Base-by-base conservation (phyloP, 2,113 vertebrate species). In the Scophthalmus maximus region DNA sequence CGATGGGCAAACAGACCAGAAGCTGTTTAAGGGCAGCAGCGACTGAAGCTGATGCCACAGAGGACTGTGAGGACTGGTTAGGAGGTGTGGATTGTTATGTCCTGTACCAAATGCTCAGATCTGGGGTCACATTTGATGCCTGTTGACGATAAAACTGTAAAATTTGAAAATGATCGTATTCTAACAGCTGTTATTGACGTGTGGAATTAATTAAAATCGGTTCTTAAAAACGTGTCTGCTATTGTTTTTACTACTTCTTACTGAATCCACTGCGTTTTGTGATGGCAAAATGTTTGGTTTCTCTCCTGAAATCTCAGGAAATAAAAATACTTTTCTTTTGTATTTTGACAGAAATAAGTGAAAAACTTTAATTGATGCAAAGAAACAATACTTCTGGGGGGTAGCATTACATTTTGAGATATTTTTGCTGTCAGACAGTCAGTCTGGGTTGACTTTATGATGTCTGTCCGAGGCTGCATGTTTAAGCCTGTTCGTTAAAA, bases 161-260 rank as follows among this genome's bases (percentile, higher is more conserved):
- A 89, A 89, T 86, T 82, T 73, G n/a, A 63, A 88, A 91, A 88
- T 85, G 81, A 87, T 88, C 81, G 72, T 91, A 92, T 90, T 91
- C 90, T 91, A 92, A 93, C 88, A 90, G 86, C 83, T 94, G 93
- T 94, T 91, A 92, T 91, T 93, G 92, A 92, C 83, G 91, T 94
- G 92, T 93, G 92, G 84, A 93, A 92, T 92, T 91, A 91, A 94
- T 94, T 93, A 94, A 94, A 89, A 83, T 88, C 88, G 78, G 83
- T 94, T 94, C 88, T 91, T 92, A 88, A 90, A 92, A 79, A 76
- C 42, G 30, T 56, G 84, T 86, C 75, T 90, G 82, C 40, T 17
- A 49, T 73, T 6, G 64, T 84, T 70, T 86, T n/a, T n/a, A n/a
- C n/a, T n/a, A n/a, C n/a, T n/a, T n/a, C n/a, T n/a, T n/a, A n/a